Percentiles rank a stretch among this genome's conserved stretches.
Conservation (phyloP, 2,113 vertebrate genomes). For the Triplophysa siluroides region DNA sequence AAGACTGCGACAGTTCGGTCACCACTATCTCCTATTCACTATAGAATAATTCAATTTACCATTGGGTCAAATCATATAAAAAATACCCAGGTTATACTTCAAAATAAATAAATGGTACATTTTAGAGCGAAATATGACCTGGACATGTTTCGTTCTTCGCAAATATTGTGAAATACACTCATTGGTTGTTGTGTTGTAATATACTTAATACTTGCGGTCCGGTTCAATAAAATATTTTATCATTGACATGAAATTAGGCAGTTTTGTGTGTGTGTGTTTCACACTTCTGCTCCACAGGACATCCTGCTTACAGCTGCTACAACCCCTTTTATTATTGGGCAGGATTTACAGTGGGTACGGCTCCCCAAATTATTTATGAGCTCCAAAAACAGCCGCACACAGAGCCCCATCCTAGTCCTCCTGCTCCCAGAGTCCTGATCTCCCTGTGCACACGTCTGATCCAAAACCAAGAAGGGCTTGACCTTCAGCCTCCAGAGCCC, state of each 20-base stretch:
- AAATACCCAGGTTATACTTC: no score
- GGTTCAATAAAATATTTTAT: neutral
- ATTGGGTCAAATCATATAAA: no score
- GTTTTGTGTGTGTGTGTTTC: conserved; percentile 46
- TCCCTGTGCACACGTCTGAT: neutral
- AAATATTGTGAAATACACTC: no score
- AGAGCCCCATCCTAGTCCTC: conserved; percentile 47
- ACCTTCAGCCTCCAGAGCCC: neutral
- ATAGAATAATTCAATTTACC: no score
- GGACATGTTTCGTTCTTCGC: neutral
- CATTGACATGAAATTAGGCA: conserved; percentile 14
- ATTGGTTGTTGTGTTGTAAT: no score
- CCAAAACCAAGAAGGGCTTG: neutral
- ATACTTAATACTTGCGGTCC: neutral
- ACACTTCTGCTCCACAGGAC: neutral
- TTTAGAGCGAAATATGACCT: neutral
- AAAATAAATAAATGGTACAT: no score
- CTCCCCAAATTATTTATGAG: conserved; percentile 79
- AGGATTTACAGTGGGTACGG: conserved; percentile 76
- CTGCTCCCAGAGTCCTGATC: conserved; percentile 7
- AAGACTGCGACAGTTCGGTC: no score
- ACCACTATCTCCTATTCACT: no score
- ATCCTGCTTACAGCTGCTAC: conserved; percentile 67
- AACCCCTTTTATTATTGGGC: conserved; percentile 67
- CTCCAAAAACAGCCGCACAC: conserved; percentile 68